Evolutionary conservation across 2,888 invertebrate species (phyloP).

Genomic region (Leptinotarsa rubiginosa): DNA sequence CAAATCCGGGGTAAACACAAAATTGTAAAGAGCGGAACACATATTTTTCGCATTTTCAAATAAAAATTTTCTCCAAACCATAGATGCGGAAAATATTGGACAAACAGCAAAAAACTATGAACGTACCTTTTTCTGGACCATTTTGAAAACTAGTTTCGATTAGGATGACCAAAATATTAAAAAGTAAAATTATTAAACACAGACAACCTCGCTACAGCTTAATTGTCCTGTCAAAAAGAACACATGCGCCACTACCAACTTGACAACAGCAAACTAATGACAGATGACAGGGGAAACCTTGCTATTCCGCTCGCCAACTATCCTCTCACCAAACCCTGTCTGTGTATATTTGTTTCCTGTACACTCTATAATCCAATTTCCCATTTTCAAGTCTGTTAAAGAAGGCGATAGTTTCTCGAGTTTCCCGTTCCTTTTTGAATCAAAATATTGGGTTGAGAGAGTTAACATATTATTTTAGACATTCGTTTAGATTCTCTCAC

Average conservation of each 20-base stretch:
- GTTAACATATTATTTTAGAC: no score
- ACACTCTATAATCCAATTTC: no score
- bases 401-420: no score
- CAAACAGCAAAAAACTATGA: conserved; percentile 9
- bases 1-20: conserved; percentile 20
- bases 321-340: no score
- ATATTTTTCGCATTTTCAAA: background rate
- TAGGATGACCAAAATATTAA: conserved; percentile 50
- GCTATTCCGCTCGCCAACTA: no score
- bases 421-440: no score
- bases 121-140: conserved; percentile 63
- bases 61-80: conserved; percentile 7
- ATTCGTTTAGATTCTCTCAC: no score
- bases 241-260: conserved; percentile 14
- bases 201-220: conserved; percentile 31
- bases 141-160: conserved; percentile 46
- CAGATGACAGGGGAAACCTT: no score
- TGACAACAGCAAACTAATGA: background rate
- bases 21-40: background rate
- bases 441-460: no score
- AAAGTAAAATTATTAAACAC: conserved; percentile 35
- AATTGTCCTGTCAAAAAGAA: conserved; percentile 39
- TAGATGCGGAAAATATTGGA: conserved; percentile 24
- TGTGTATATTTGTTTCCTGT: no score
- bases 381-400: no score